A percentile compares a stretch with the other conserved stretches of the same genome.
Evolutionary conservation across 2,888 invertebrate genomes (phyloP).

Genomic region (Dynastes tityus): DNA sequence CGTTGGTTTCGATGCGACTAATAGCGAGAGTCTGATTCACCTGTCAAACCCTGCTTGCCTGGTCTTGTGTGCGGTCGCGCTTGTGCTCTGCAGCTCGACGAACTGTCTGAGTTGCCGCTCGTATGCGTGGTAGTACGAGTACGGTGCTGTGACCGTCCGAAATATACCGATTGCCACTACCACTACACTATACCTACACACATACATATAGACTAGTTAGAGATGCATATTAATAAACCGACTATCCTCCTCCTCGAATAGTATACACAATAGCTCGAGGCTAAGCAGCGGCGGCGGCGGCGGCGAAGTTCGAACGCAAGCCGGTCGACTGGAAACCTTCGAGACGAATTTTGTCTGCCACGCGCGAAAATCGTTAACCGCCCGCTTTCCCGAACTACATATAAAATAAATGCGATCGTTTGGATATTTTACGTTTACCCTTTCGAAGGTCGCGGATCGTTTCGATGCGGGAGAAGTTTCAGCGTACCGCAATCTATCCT

Average conservation of each 20-base stretch:
- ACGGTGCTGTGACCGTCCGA: conserved; percentile 13
- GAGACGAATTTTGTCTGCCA: conserved; percentile 18
- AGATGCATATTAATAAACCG: conserved; percentile 41
- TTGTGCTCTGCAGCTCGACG: conserved; percentile 39
- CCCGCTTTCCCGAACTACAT: conserved; percentile 2
- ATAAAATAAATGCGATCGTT: conserved; percentile 7
- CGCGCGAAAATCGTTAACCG: conserved; percentile 32
- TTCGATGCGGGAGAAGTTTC: no score
- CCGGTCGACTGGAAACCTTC: conserved; percentile 22
- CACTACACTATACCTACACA: neutral
- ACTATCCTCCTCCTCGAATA: conserved; percentile 21
- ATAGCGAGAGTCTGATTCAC: conserved; percentile 44
- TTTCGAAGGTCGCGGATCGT: conserved; percentile 4
- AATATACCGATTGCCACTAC: conserved; percentile 32
- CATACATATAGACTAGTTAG: conserved; percentile 23
- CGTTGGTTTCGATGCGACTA: conserved; percentile 55
- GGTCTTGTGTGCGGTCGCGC: conserved; percentile 38
- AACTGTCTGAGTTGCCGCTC: conserved; percentile 22
- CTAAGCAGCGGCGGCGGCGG: neutral
- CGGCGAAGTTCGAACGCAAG: conserved; percentile 5
- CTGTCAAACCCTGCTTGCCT: conserved; percentile 34
- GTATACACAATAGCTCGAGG: conserved; percentile 29
- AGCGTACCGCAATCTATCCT: no score
- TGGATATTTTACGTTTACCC: conserved; percentile 13
- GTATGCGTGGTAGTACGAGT: conserved; percentile 33